These are phyloP conservation scores for Drosophila affinis DNA, from an alignment of 2,888 invertebrate genomes.

Conservation along the genomic window DNA sequence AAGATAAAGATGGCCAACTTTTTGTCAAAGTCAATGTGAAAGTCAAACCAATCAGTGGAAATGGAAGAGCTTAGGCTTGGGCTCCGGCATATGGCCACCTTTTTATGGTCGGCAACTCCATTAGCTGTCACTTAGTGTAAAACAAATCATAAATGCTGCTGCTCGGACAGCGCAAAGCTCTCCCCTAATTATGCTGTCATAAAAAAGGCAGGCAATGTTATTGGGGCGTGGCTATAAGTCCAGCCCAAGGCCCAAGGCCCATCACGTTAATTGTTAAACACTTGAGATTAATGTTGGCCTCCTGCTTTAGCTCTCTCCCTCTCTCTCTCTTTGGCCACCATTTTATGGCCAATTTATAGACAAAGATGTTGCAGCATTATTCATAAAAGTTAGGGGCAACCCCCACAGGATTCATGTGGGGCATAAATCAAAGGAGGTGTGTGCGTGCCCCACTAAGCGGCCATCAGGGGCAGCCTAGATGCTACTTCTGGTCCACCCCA, in stretches of 20 bases:
- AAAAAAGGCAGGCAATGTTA: conserved; percentile 27
- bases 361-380: conserved; percentile 62
- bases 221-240: conserved; percentile 41
- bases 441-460: conserved; percentile 49
- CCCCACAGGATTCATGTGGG: conserved; percentile 40
- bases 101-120: conserved; percentile 59
- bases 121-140: conserved; percentile 70
- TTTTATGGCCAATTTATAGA: conserved; percentile 70
- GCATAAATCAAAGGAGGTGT: conserved; percentile 60
- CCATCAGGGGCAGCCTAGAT: conserved; percentile 35
- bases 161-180: conserved; percentile 35
- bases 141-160: conserved; percentile 66
- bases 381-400: conserved; percentile 60
- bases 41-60: conserved; percentile 50
- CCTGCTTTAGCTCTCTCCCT: conserved; percentile 13
- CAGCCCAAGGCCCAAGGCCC: conserved; percentile 16
- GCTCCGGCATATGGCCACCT: conserved; percentile 50
- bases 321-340: conserved; percentile 14
- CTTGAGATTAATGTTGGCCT: conserved; percentile 65
- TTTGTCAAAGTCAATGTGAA: conserved; percentile 45
- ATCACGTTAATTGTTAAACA: conserved; percentile 66
- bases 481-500: neutral
- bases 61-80: conserved; percentile 13
- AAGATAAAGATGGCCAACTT: conserved; percentile 11
- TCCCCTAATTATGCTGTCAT: conserved; percentile 66